Conservation (phyloP, 2,888 invertebrate genomes). For the Chrysolina haemoptera region DNA sequence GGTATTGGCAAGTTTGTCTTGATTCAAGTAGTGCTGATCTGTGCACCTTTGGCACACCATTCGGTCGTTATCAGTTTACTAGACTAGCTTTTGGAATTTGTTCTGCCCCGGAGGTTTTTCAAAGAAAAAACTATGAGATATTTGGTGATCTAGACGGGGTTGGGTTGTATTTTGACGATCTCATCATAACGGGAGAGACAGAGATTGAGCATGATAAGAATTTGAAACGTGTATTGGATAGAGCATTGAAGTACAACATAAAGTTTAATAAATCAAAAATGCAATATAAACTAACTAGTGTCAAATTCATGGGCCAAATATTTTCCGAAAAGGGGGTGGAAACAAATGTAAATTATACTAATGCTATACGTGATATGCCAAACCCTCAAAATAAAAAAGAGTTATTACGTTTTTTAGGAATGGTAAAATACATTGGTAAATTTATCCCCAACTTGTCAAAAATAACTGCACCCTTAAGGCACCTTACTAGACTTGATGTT, state of each 20-base stretch:
- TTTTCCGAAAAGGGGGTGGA: constrained; percentile 45
- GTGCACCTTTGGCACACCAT: constrained; percentile 29
- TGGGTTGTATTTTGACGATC: constrained; percentile 47
- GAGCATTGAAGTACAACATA: constrained; percentile 44
- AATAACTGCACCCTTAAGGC: constrained; percentile 51
- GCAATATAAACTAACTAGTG: constrained; percentile 40
- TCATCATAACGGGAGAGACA: constrained; percentile 37
- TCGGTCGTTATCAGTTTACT: constrained; percentile 39
- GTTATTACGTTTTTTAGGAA: constrained; percentile 51
- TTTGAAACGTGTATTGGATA: constrained; percentile 44
- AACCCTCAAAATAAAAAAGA: constrained; percentile 46
- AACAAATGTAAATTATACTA: constrained; percentile 41
- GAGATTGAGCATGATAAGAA: constrained; percentile 39
- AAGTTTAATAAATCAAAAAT: constrained; percentile 47
- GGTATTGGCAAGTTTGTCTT: constrained; percentile 36
- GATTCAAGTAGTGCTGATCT: constrained; percentile 29
- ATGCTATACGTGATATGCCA: constrained; percentile 51
- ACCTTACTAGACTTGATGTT: constrained; percentile 47
- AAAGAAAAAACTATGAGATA: constrained; percentile 35
- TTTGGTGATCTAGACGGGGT: constrained; percentile 46
- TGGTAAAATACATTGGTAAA: constrained; percentile 51
- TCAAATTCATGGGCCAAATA: constrained; percentile 48
- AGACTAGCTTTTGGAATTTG: constrained; percentile 43
- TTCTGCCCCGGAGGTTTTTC: constrained; percentile 40
- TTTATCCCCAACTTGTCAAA: constrained; percentile 53